Evolutionary conservation across 2,113 vertebrate genomes (phyloP).

Genomic region (Peromyscus leucopus): DNA sequence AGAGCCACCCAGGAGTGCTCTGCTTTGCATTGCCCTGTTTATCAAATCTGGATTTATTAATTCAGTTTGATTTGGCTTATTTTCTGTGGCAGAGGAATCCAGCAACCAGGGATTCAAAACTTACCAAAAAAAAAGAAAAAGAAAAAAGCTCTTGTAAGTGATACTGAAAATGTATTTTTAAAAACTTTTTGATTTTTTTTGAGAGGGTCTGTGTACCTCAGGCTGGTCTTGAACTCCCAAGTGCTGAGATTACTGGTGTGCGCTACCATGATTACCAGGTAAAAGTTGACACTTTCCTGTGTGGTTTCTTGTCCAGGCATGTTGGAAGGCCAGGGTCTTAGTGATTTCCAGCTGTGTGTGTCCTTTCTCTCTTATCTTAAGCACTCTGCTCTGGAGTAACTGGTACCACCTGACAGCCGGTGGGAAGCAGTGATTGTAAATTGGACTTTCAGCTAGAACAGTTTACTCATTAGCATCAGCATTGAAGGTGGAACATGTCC

Average conservation of each 20-base stretch:
- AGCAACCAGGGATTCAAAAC: no score
- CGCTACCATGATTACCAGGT: background rate
- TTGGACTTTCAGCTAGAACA: conserved; percentile 39
- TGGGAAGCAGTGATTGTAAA: background rate
- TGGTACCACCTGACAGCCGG: background rate
- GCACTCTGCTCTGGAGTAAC: background rate
- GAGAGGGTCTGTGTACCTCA: background rate
- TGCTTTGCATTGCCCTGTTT: no score
- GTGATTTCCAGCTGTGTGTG: background rate
- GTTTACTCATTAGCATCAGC: background rate
- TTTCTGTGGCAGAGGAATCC: no score
- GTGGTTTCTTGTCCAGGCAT: background rate
- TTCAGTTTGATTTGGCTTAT: no score
- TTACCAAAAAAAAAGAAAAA: no score
- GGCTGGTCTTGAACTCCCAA: background rate
- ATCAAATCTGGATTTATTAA: no score
- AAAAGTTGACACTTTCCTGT: conserved; percentile 53
- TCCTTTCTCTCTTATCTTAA: background rate
- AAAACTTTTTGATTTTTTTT: background rate
- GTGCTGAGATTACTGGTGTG: background rate
- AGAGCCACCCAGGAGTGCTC: no score
- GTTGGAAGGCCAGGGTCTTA: conserved; percentile 8
- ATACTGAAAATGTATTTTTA: background rate
- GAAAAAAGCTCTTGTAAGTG: no score
- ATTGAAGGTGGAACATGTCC: conserved; percentile 26